Evolutionary conservation across 2,797 vertebrate genomes (phyloP).

Genomic region (Paramormyrops hopkinsi): DNA sequence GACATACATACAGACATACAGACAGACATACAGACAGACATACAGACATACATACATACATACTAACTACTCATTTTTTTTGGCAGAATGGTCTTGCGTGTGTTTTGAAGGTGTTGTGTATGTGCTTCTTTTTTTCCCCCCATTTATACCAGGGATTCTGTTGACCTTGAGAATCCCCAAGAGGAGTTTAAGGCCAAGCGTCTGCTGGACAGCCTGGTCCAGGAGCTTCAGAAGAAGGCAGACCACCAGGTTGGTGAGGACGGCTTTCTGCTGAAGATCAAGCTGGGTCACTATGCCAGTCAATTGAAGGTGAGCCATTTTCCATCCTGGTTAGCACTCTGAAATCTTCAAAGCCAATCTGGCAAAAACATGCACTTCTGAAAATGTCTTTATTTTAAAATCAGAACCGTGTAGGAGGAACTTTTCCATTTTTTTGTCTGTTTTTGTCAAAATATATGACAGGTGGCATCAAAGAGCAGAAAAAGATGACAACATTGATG

Average conservation of each 20-base stretch:
- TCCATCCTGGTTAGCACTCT: neutral
- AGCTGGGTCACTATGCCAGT: slow-evolving; percentile 88
- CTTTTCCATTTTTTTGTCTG: neutral
- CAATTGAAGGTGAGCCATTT: slow-evolving; percentile 73
- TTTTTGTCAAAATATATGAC: neutral
- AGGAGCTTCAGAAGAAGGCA: slow-evolving; percentile 85
- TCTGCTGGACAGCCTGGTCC: slow-evolving; percentile 81
- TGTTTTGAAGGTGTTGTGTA: neutral
- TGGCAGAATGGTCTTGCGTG: neutral
- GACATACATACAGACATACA: too few relatives aligned
- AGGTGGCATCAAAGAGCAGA: neutral
- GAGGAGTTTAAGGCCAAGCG: slow-evolving; percentile 92
- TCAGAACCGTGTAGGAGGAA: neutral
- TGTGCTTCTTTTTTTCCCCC: neutral
- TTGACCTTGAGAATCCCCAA: slow-evolving; percentile 93
- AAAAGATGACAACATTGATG: neutral
- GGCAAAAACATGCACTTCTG: neutral
- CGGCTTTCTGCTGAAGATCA: slow-evolving; percentile 90
- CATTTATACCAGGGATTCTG: slow-evolving; percentile 71
- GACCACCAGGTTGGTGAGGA: slow-evolving; percentile 93
- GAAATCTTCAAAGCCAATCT: neutral
- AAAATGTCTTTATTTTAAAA: neutral
- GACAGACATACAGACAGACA: too few relatives aligned
- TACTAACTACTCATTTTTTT: too few relatives aligned
- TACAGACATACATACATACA: too few relatives aligned